Base-by-base conservation (phyloP, 2,888 invertebrate genomes). In the Anodontia alba region DNA sequence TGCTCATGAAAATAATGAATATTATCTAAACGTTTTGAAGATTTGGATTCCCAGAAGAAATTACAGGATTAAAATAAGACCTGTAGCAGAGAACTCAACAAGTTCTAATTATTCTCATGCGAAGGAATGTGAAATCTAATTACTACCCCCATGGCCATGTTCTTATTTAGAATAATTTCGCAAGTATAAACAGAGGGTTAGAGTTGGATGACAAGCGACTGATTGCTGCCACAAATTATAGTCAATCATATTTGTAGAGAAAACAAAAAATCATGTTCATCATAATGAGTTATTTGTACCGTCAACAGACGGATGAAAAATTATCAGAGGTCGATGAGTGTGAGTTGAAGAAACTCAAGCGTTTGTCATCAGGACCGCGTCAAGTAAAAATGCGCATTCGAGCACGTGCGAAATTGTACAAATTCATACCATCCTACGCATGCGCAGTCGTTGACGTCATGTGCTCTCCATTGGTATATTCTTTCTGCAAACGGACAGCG, bases 71-170 rank as follows among this genome's bases (percentile, higher is more conserved):
- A 23, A 62, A 38, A 38, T 38, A 12, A 5, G 38, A 38, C 38
- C 38, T 38, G 62, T 10, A 20, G 62, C 33, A 17, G 20, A 8
- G 12, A 62, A 33, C 20, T 62, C 62, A 62, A 62, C 62, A 62
- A 62, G 62, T 62, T 62, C 33, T 29, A 62, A 62, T 33, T 33
- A 29, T 33, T 62, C 17, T 29, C 62, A 62, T 62, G 62, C 33
- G 17, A 33, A 33, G 62, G 33, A 62, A 62, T 62, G 31, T 33
- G 17, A 8, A 62, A 62, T 62, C 62, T 33, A 23, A 31, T 31
- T n/a, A 62, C 15, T 23, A 5, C 29, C 57, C 57, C n/a, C 23
- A 57, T 26, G 57, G 26, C 12, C 38, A 12, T 38, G 38, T 38
- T 12, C 38, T 38, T 8, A 38, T 12, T 38, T 12, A 38, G 38